Percentiles rank a stretch among this genome's conserved stretches.
phyloP scores from a whole-genome alignment of 1,140 invertebrate genomes.

The Nebria ingens region DNA sequence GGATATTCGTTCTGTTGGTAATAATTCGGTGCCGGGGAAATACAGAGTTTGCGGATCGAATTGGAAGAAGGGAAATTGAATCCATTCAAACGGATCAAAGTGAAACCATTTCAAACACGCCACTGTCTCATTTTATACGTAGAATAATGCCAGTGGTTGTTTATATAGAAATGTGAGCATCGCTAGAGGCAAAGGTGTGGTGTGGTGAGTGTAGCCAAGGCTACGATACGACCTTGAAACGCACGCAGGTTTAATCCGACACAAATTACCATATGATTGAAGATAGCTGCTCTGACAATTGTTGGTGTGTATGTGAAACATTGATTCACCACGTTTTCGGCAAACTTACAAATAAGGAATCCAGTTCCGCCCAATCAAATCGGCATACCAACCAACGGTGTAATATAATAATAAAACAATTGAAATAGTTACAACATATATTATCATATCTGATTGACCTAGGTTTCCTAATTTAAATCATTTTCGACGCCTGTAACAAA shows the following conservation, averaged over 20 bases:
- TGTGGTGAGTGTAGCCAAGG: not conserved
- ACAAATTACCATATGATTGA: not conserved
- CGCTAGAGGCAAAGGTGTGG: not conserved
- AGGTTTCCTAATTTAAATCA: too few species aligned
- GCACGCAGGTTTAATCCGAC: not conserved
- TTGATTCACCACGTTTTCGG: too few species aligned
- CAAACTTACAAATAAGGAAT: not conserved
- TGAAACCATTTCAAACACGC: slow-evolving; percentile 2
- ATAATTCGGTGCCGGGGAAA: not conserved
- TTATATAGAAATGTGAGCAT: not conserved
- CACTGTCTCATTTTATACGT: slow-evolving; percentile 31
- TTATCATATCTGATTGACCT: too few species aligned
- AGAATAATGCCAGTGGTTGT: not conserved
- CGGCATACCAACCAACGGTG: too few species aligned
- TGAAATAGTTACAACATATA: too few species aligned
- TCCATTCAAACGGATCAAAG: not conserved
- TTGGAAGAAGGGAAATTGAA: not conserved
- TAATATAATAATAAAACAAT: too few species aligned
- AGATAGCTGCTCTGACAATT: not conserved
- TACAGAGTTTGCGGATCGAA: not conserved
- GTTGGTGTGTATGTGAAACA: too few species aligned
- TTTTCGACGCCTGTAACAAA: too few species aligned
- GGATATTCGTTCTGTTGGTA: not conserved
- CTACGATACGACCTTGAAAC: not conserved
- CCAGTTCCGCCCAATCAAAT: not conserved